Conservation (phyloP, 2,797 vertebrate genomes). For the Hyperoplus immaculatus region DNA sequence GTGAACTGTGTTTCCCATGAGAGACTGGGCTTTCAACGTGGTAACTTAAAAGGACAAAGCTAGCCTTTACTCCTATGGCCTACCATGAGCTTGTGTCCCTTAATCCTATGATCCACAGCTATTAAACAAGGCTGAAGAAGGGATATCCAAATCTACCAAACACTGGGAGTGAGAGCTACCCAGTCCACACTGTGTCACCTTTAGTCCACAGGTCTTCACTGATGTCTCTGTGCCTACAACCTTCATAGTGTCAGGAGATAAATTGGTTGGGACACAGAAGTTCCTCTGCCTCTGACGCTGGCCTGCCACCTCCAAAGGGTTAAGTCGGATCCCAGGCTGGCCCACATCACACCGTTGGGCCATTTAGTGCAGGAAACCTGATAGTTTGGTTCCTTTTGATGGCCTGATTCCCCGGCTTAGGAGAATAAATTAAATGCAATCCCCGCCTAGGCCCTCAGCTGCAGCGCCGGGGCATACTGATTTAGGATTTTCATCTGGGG, state of each 20-base stretch:
- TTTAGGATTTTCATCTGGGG: slow-evolving; percentile 94
- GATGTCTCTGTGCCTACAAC: slow-evolving; percentile 15
- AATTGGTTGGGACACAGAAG: slow-evolving; percentile 38
- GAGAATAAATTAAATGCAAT: slow-evolving; percentile 94
- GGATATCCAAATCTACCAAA: slow-evolving; percentile 58
- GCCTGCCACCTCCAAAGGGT: slow-evolving; percentile 71
- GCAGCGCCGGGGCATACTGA: slow-evolving; percentile 90
- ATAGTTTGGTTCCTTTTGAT: slow-evolving; percentile 89
- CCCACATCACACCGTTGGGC: slow-evolving; percentile 76
- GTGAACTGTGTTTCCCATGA: slow-evolving; percentile 6
- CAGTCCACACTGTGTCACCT: slow-evolving; percentile 27
- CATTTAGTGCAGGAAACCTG: slow-evolving; percentile 85
- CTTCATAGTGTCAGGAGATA: slow-evolving; percentile 14
- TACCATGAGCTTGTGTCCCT: slow-evolving; percentile 40
- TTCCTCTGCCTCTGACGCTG: slow-evolving; percentile 31
- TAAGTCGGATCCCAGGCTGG: slow-evolving; percentile 74
- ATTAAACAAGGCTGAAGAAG: slow-evolving; percentile 67
- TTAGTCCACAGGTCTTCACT: background rate
- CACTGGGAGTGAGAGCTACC: slow-evolving; percentile 34
- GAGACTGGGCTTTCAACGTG: slow-evolving; percentile 41
- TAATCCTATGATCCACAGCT: slow-evolving; percentile 69
- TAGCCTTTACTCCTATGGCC: slow-evolving; percentile 16
- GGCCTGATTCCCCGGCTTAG: slow-evolving; percentile 88
- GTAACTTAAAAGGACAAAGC: slow-evolving; percentile 46
- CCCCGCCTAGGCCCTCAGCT: slow-evolving; percentile 89